Evolutionary conservation across 2,888 invertebrate genomes (phyloP), one percentile per base, ranked within the genome.

Genomic region (Herminia tarsipennalis): DNA sequence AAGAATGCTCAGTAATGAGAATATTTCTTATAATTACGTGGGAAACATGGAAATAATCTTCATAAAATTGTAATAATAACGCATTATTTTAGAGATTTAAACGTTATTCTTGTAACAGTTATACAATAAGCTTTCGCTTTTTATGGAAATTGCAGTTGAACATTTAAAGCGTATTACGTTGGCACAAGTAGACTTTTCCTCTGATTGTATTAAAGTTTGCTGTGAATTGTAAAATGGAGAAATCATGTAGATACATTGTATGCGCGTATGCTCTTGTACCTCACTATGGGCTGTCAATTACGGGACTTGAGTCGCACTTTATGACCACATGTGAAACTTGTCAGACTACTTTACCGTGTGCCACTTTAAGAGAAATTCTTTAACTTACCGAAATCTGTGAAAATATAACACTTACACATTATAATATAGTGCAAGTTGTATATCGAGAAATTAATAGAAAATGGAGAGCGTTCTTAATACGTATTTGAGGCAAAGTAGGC

Each of bases 351-450:
- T 56, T 43, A 16, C 24, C 30, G 39, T 58, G 64, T 64, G 52
- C 64, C 53, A 56, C 59, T 63, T 66, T 46, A 56, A 63, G 67
- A 46, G 67, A 70, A 70, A 69, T 58, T 66, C 50, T 52, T 46
- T 49, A 48, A 48, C 56, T 64, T 62, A 56, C 53, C 55, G 53
- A 64, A 66, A 61, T 54, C 48, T 62, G 64, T 61, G 56, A 61
- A 62, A 67, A 44, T 3, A 10, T n/a, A 16, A 34, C 14, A 16
- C 34, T 32, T 14, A 9, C 5, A 30, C n/a, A 28, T 18, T 36
- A 14, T 13, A 16, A 12, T 36, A 14, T 14, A 22, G 9, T n/a
- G 16, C 5, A 32, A n/a, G n/a, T n/a, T n/a, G n/a, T n/a, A n/a
- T n/a, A n/a, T n/a, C n/a, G n/a, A n/a, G n/a, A n/a, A n/a, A n/a